Percentiles rank a stretch among this genome's conserved stretches.
Evolutionary conservation across 1,140 invertebrate species (phyloP).

Genomic region (Sarcophaga peregrina): DNA sequence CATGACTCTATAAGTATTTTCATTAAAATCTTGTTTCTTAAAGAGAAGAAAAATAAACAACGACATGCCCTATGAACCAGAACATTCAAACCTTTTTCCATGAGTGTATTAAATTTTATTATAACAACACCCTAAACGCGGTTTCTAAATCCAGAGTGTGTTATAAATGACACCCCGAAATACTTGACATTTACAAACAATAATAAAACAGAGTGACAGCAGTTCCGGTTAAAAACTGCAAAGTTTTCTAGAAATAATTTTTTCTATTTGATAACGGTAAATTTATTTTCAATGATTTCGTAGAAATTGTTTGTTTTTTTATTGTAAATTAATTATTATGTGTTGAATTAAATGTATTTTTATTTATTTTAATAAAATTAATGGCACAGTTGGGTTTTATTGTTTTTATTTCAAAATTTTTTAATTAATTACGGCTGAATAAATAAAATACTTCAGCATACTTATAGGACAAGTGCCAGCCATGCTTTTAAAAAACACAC

Average conservation of each 20-base stretch:
- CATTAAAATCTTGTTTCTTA: too few relatives aligned
- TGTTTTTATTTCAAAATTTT: not conserved
- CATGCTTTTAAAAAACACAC: not conserved
- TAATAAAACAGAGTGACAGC: not conserved
- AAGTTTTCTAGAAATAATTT: too few relatives aligned
- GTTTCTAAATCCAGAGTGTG: not conserved
- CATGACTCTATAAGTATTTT: too few relatives aligned
- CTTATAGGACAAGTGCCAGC: not conserved
- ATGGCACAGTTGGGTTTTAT: not conserved
- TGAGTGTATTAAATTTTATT: not conserved
- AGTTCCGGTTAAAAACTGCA: not conserved
- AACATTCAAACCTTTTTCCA: not conserved
- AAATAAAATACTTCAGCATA: not conserved
- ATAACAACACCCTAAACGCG: not conserved
- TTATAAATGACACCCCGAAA: not conserved
- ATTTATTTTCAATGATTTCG: too few relatives aligned
- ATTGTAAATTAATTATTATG: too few relatives aligned
- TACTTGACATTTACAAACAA: not conserved
- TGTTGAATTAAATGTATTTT: too few relatives aligned
- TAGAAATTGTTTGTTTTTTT: too few relatives aligned
- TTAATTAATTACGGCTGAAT: conserved; percentile 16
- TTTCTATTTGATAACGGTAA: too few relatives aligned
- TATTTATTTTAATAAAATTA: too few relatives aligned
- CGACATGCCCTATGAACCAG: too few relatives aligned
- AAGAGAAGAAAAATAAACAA: too few relatives aligned